phyloP scores from a whole-genome alignment of 2,113 vertebrate genomes.

The Rhynchomys soricoides region DNA sequence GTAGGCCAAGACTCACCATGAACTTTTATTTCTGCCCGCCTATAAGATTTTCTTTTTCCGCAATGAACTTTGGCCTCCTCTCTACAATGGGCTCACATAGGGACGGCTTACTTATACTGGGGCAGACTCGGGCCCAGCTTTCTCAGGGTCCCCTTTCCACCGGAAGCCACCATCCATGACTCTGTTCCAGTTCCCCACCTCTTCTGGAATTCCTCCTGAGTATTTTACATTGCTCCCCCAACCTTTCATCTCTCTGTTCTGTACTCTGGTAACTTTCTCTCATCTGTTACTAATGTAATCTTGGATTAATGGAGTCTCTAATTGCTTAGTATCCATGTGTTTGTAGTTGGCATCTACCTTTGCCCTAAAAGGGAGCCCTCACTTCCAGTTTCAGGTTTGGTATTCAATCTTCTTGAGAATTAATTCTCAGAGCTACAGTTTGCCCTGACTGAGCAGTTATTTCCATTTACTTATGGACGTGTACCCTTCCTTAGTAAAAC shows the following conservation, averaged over 20 bases:
- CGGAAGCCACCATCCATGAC: background rate
- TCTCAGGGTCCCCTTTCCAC: background rate
- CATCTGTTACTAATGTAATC: background rate
- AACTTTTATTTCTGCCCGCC: too few species aligned
- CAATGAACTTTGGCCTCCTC: background rate
- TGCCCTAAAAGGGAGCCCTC: background rate
- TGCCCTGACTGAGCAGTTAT: background rate
- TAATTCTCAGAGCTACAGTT: background rate
- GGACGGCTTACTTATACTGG: background rate
- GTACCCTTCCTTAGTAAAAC: background rate
- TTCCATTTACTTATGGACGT: background rate
- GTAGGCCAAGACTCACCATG: background rate
- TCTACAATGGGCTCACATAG: background rate
- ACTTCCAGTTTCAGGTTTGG: background rate
- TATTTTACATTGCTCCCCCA: background rate
- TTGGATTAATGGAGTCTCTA: background rate
- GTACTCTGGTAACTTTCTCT: background rate
- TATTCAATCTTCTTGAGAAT: background rate
- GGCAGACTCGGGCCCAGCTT: background rate
- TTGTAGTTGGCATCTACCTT: background rate
- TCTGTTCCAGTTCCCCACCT: rapidly evolving
- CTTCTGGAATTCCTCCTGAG: background rate
- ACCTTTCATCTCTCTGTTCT: background rate
- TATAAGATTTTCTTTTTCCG: background rate
- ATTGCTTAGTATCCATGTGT: background rate